A percentile compares a stretch with the other conserved stretches of the same genome.
These are phyloP conservation scores for Lateolabrax maculatus DNA, from an alignment of 2,797 vertebrate genomes.

Conservation along the genomic window DNA sequence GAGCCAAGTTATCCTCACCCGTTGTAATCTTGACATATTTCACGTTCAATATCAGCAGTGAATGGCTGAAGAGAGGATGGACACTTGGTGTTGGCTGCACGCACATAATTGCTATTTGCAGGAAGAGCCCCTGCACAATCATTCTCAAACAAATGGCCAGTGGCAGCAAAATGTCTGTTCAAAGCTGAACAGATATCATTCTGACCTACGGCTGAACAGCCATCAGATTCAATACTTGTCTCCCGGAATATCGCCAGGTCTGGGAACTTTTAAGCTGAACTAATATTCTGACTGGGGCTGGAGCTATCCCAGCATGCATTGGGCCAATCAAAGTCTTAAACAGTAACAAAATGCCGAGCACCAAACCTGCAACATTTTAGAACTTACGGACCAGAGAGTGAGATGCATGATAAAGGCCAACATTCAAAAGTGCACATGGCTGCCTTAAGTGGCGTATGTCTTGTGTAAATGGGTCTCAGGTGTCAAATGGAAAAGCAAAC, in stretches of 20 bases:
- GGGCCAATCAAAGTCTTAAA: neutral
- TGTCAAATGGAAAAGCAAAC: no score
- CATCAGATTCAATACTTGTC: neutral
- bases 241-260: neutral
- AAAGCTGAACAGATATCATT: slow-evolving; percentile 12
- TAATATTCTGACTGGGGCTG: neutral
- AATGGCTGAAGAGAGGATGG: neutral
- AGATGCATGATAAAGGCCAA: neutral
- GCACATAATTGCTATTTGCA: slow-evolving; percentile 36
- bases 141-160: slow-evolving; percentile 35
- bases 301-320: neutral
- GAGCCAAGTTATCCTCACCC: neutral
- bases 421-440: no score
- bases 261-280: neutral
- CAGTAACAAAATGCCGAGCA: neutral
- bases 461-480: no score
- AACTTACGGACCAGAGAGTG: neutral
- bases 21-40: slow-evolving; percentile 4
- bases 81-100: slow-evolving; percentile 10
- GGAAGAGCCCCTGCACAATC: slow-evolving; percentile 22
- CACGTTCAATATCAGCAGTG: slow-evolving; percentile 7
- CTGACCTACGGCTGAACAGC: slow-evolving; percentile 13
- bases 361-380: neutral
- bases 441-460: neutral
- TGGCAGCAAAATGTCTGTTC: slow-evolving; percentile 3